These are phyloP conservation scores for Torymus texanus DNA, from an alignment of 2,888 invertebrate species.

Conservation along the genomic window DNA sequence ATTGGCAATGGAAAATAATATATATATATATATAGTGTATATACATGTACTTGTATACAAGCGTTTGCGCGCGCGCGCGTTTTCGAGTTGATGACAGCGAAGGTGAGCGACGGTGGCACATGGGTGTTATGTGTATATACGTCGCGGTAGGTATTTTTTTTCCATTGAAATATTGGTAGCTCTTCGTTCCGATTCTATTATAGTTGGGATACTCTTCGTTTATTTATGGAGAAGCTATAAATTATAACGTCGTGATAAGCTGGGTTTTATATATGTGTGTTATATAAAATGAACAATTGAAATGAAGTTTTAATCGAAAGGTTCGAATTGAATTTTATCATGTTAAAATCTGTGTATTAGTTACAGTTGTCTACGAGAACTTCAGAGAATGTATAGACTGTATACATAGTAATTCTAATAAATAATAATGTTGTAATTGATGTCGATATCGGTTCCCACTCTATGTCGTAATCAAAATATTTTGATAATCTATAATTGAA, in stretches of 20 bases:
- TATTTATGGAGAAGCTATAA: not conserved
- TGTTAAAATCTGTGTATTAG: too few relatives aligned
- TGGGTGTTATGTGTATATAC: not conserved
- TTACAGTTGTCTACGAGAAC: too few relatives aligned
- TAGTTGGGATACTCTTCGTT: constrained; percentile 6
- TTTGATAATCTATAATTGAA: too few relatives aligned
- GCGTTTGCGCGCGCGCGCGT: not conserved
- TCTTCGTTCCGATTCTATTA: not conserved
- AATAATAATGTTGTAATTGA: too few relatives aligned
- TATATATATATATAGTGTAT: not conserved
- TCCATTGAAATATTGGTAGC: constrained; percentile 8
- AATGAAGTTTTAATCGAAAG: too few relatives aligned
- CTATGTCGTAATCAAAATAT: too few relatives aligned
- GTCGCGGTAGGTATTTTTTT: not conserved
- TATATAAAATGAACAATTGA: too few relatives aligned
- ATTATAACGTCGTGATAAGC: not conserved
- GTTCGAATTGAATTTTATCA: too few relatives aligned
- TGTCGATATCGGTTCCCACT: too few relatives aligned
- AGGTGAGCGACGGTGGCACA: constrained; percentile 45
- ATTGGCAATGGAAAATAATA: constrained; percentile 41
- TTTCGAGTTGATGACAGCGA: constrained; percentile 43
- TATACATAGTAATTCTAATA: too few relatives aligned
- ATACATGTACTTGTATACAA: not conserved
- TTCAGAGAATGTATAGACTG: too few relatives aligned
- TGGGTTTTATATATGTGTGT: too few relatives aligned